Evolutionary conservation across 2,797 vertebrate genomes (phyloP), one percentile per base, ranked within the genome.

Genomic region (Erethizon dorsatum): DNA sequence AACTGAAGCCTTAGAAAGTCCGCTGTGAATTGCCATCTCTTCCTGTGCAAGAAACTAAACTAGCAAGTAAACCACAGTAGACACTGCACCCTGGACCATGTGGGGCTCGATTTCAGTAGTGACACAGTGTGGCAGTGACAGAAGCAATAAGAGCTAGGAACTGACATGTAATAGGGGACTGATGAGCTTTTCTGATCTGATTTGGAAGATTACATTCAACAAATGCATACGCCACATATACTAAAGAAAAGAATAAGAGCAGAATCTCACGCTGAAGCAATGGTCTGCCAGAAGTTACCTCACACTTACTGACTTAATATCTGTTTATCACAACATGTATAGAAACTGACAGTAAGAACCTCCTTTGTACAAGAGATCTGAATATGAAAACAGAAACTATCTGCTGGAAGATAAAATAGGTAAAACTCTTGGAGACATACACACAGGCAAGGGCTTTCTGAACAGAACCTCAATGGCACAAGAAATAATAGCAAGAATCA

Each of bases 1-100:
- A 24, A 50, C 9, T 52, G 26, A 95, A 95, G 73, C n/a, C 61
- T 88, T 83, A 69, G 59, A 92, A 95, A 97, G 89, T 92, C 17
- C 84, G 17, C 71, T 83, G 69, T 82, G 57, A 96, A 80, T 6
- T 61, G 10, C 11, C 52, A 56, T 69, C 47, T 73, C 67, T 96
- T 87, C 14, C 45, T 78, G 11, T 41, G 92, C 22, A 65, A 57
- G 37, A 95, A 86, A 83, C 85, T 86, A 54, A 92, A 88, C 50
- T 73, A 96, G 24, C 79, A 69, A 78, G 22, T 37, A 37, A 91
- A 71, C 22, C 63, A 54, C 37, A 71, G 10, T 13, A 87, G 45
- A 61, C 47, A 82, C 47, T 91, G 86, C 28, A 54, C 50, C 80
- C 12, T 31, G 12, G 47, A 88, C 31, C 73, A 94, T n/a, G 56